phyloP scores from a whole-genome alignment of 2,888 invertebrate genomes.

The Folsomia manolachei region DNA sequence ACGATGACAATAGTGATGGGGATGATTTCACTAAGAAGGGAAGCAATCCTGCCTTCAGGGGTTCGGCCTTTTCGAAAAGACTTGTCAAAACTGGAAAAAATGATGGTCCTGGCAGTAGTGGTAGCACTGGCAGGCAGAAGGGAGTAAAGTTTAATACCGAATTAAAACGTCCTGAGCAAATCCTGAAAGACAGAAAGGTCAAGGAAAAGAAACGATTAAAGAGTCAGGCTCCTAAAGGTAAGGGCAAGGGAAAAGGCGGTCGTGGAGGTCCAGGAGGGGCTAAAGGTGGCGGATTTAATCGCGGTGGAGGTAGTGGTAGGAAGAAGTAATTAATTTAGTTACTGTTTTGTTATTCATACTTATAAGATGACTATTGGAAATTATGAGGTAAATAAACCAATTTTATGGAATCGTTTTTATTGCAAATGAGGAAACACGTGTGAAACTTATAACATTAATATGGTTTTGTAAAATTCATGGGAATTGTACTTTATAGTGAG shows the following conservation, averaged over 20 bases:
- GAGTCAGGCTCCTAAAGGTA: slow-evolving; percentile 34
- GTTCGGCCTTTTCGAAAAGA: slow-evolving; percentile 40
- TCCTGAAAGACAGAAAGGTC: slow-evolving; percentile 68
- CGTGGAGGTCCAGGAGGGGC: slow-evolving; percentile 12
- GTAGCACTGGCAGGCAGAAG: slow-evolving; percentile 13
- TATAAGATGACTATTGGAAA: too few species aligned
- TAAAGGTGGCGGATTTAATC: too few species aligned
- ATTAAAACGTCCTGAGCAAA: slow-evolving; percentile 71
- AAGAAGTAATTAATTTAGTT: too few species aligned
- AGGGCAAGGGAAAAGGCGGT: slow-evolving; percentile 27
- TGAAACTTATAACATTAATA: too few species aligned
- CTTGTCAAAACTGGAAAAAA: slow-evolving; percentile 42
- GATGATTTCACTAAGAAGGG: slow-evolving; percentile 19
- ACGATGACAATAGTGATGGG: slow-evolving; percentile 52
- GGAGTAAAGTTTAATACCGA: slow-evolving; percentile 36
- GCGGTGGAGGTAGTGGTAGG: too few species aligned
- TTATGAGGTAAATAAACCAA: too few species aligned
- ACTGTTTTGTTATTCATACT: too few species aligned
- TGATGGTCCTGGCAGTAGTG: slow-evolving; percentile 27
- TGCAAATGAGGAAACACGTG: too few species aligned
- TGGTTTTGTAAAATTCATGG: too few species aligned
- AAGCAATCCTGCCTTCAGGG: slow-evolving; percentile 23
- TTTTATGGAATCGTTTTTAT: too few species aligned
- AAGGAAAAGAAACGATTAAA: slow-evolving; percentile 61
- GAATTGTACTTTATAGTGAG: too few species aligned